Conservation (phyloP, 1,140 invertebrate species). For the Halyomorpha halys region DNA sequence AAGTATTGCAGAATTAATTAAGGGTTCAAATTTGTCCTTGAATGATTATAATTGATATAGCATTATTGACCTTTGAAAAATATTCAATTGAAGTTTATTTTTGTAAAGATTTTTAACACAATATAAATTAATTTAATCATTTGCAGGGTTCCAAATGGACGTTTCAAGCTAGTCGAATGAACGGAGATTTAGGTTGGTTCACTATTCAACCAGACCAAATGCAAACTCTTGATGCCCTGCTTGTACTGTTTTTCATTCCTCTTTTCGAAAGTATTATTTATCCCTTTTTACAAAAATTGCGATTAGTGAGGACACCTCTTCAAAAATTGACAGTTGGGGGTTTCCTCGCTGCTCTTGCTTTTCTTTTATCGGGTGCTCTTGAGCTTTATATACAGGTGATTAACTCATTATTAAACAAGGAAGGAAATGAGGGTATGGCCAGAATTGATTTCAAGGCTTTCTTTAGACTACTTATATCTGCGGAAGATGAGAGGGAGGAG, state of each 20-base stretch:
- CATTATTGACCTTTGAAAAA: too few relatives aligned
- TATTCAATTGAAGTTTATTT: too few relatives aligned
- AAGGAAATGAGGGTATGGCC: too few relatives aligned
- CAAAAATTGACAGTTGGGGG: constrained; percentile 73
- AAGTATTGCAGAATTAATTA: too few relatives aligned
- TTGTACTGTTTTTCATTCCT: constrained; percentile 79
- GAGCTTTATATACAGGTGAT: constrained; percentile 66
- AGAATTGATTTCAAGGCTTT: too few relatives aligned
- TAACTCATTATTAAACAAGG: too few relatives aligned
- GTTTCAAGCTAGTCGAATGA: constrained; percentile 82
- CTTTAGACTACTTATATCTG: too few relatives aligned
- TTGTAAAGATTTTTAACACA: too few relatives aligned
- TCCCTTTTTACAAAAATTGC: constrained; percentile 42
- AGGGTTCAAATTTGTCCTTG: too few relatives aligned
- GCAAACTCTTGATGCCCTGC: constrained; percentile 75
- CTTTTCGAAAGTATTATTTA: constrained; percentile 70
- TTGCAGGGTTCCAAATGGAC: constrained; percentile 84
- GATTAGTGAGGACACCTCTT: constrained; percentile 50
- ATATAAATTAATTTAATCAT: background rate
- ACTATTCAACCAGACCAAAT: constrained; percentile 80
- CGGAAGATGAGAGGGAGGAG: too few relatives aligned
- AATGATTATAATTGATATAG: too few relatives aligned
- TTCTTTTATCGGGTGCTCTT: constrained; percentile 78
- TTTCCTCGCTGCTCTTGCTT: constrained; percentile 68
- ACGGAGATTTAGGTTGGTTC: constrained; percentile 59